Evolutionary conservation across 1,140 invertebrate genomes (phyloP).

Genomic region (Nasonia giraulti): DNA sequence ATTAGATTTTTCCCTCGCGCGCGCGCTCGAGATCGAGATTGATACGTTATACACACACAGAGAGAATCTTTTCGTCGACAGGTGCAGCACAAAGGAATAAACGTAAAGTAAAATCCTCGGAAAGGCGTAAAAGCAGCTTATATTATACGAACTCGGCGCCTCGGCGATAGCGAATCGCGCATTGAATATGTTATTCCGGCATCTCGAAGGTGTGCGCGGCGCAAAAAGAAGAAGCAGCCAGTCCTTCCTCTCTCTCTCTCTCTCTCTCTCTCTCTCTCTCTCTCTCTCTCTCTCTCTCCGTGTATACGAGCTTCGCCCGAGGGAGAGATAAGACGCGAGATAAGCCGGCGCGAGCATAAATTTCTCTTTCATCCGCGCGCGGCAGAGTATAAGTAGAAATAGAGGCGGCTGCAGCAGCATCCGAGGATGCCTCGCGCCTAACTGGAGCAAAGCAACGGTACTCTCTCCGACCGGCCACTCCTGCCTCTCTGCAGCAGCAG

Average conservation of each 20-base stretch:
- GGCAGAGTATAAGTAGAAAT: background rate
- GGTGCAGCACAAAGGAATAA: background rate
- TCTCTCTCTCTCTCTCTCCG: too few species aligned
- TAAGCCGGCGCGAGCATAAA: constrained; percentile 37
- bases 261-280: too few species aligned
- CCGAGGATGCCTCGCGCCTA: constrained; percentile 45
- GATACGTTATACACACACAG: background rate
- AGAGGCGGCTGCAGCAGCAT: background rate
- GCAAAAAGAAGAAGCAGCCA: background rate
- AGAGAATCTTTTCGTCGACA: background rate
- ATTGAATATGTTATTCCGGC: background rate
- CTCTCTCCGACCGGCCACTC: constrained; percentile 49
- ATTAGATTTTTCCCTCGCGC: background rate
- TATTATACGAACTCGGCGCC: background rate
- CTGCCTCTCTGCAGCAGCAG: too few species aligned
- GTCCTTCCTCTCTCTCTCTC: background rate
- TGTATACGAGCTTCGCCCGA: background rate
- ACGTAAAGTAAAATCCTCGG: background rate
- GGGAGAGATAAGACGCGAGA: constrained; percentile 21
- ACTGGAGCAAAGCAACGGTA: constrained; percentile 57
- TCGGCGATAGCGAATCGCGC: too few species aligned
- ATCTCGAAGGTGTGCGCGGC: background rate
- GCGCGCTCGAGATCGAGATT: background rate
- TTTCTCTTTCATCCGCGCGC: constrained; percentile 54
- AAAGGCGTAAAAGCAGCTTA: background rate